Percentiles rank a stretch among this genome's conserved stretches.
Conservation (phyloP, 2,888 invertebrate species). For the Scaeva pyrastri region DNA sequence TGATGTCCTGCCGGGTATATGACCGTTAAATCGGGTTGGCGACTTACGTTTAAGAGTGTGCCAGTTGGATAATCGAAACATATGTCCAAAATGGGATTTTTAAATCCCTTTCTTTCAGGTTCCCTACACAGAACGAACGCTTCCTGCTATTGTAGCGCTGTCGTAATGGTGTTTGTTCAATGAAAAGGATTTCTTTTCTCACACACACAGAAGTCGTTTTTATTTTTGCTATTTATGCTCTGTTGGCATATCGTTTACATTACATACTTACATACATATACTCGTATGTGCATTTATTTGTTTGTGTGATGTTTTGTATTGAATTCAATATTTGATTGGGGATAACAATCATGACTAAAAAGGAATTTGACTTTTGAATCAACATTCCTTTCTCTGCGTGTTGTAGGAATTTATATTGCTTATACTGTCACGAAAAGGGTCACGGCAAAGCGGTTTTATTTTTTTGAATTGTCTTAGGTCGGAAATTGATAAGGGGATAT, state of each 20-base stretch:
- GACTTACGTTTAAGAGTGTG: conserved; percentile 64
- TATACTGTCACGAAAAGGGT: conserved; percentile 48
- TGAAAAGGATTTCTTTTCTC: conserved; percentile 36
- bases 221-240: not conserved
- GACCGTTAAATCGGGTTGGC: conserved; percentile 39
- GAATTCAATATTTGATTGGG: conserved; percentile 73
- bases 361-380: conserved; percentile 52
- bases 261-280: no score
- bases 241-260: not conserved
- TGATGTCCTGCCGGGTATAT: conserved; percentile 53
- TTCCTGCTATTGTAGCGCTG: conserved; percentile 56
- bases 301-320: conserved; percentile 48
- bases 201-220: conserved; percentile 29
- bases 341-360: conserved; percentile 50
- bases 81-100: conserved; percentile 64
- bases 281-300: not conserved
- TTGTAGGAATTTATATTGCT: conserved; percentile 62
- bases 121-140: conserved; percentile 29
- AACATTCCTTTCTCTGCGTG: conserved; percentile 63
- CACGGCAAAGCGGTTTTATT: conserved; percentile 26
- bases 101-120: conserved; percentile 58
- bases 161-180: conserved; percentile 33
- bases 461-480: conserved; percentile 43
- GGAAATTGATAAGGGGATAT: not conserved
- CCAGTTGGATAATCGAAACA: conserved; percentile 65